phyloP scores from a whole-genome alignment of 2,888 invertebrate species.

The Gerosis bhagava region DNA sequence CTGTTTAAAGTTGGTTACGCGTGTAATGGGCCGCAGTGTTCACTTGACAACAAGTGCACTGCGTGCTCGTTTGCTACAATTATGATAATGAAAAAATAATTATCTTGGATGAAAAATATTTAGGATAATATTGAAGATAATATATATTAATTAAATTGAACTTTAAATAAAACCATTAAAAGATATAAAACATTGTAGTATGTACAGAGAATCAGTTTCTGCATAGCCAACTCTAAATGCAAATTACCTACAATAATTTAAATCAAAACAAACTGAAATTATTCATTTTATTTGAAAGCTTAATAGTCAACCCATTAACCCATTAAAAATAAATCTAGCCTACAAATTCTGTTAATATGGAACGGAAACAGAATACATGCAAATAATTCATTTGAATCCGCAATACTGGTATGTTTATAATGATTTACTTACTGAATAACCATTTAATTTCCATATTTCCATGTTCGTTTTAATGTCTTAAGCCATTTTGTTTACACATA shows the following conservation, averaged over 20 bases:
- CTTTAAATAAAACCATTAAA: too few species aligned
- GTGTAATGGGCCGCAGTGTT: too few species aligned
- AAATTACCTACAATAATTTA: conserved; percentile 21
- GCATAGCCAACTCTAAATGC: conserved; percentile 8
- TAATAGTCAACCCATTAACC: conserved; percentile 23
- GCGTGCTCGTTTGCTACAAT: too few species aligned
- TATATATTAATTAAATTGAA: too few species aligned
- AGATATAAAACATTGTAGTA: too few species aligned
- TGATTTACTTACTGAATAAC: conserved; percentile 30
- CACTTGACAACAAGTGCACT: too few species aligned
- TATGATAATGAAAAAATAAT: too few species aligned
- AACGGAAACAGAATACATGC: conserved; percentile 21
- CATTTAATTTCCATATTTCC: conserved; percentile 41
- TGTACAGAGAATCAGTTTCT: neutral
- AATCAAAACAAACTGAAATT: conserved; percentile 22
- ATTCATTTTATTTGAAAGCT: conserved; percentile 26
- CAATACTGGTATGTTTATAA: conserved; percentile 17
- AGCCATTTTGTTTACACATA: conserved; percentile 12
- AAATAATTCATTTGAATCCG: conserved; percentile 25
- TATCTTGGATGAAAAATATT: too few species aligned
- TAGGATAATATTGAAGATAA: too few species aligned
- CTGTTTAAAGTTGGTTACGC: too few species aligned
- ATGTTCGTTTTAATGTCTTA: conserved; percentile 29
- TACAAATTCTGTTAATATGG: conserved; percentile 24
- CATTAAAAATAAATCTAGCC: conserved; percentile 24